These are phyloP conservation scores for Vulpes vulpes DNA, from an alignment of 2,113 vertebrate genomes.

Conservation along the genomic window DNA sequence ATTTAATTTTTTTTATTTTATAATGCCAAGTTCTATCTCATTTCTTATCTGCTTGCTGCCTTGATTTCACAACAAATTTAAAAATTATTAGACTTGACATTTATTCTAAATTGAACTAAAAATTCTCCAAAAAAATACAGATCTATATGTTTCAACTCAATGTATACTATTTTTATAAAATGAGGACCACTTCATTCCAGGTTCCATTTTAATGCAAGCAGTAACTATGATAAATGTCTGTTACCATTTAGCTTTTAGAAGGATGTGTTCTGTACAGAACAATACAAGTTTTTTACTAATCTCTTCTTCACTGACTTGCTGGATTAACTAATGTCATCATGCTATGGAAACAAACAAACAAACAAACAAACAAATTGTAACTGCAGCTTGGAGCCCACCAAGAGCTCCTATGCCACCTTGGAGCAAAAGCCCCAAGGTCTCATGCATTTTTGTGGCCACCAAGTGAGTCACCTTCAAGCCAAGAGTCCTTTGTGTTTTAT, in stretches of 20 bases:
- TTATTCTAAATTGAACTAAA: not conserved
- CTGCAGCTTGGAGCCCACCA: not conserved
- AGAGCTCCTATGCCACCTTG: not conserved
- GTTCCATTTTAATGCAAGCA: not conserved
- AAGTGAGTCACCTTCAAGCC: not conserved
- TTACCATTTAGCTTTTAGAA: not conserved
- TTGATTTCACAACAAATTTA: not conserved
- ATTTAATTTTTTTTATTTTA: not conserved
- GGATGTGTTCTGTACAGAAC: not conserved
- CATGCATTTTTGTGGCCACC: not conserved
- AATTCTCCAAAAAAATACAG: not conserved
- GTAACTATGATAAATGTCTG: not conserved
- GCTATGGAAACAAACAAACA: not conserved
- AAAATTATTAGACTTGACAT: not conserved
- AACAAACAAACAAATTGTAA: not conserved
- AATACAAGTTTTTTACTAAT: not conserved
- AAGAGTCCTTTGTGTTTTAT: not conserved
- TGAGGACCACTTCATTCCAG: not conserved
- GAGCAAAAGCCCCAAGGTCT: not conserved
- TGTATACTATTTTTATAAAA: not conserved
- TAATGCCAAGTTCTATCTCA: not conserved
- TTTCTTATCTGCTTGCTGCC: not conserved
- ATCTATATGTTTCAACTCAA: conserved; percentile 14
- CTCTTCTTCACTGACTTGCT: not conserved
- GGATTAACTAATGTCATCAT: not conserved